Conservation (phyloP, 2,888 invertebrate genomes). For the Nephrocerus scutellatus region DNA sequence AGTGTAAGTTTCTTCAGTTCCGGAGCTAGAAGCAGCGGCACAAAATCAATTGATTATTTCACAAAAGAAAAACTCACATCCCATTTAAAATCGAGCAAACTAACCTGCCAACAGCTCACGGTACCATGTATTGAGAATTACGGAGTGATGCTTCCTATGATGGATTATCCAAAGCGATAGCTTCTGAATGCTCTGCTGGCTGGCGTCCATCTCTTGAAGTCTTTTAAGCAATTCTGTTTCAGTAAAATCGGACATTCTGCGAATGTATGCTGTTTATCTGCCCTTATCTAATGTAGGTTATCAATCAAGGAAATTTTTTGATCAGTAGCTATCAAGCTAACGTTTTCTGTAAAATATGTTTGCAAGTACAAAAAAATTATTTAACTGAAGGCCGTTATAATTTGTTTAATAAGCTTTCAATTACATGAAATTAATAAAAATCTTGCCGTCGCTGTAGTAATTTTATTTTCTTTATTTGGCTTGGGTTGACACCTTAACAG, state of each 20-base stretch:
- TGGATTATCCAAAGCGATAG: conserved; percentile 95
- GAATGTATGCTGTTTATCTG: no score
- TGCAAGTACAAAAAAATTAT: no score
- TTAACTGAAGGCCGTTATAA: no score
- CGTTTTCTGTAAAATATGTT: no score
- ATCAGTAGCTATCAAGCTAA: no score
- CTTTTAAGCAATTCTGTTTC: conserved; percentile 86
- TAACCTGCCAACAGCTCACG: conserved; percentile 82
- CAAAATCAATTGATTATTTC: conserved; percentile 18
- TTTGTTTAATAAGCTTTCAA: no score
- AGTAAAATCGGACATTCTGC: conserved; percentile 95
- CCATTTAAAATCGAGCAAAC: conserved; percentile 25
- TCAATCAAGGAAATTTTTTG: no score
- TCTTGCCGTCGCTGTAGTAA: no score
- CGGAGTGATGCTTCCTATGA: conserved; percentile 88
- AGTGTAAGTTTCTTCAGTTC: conserved; percentile 82
- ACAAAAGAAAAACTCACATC: not conserved
- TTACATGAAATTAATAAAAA: no score
- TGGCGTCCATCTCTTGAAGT: conserved; percentile 81
- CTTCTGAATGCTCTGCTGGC: conserved; percentile 96
- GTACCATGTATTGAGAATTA: conserved; percentile 88
- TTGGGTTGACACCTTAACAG: no score
- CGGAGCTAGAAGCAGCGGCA: conserved; percentile 57
- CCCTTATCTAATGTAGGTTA: no score
- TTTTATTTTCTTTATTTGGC: no score